These are phyloP conservation scores for Caenorhabditis brenneri DNA, from an alignment of 1,140 invertebrate species.

Conservation along the genomic window DNA sequence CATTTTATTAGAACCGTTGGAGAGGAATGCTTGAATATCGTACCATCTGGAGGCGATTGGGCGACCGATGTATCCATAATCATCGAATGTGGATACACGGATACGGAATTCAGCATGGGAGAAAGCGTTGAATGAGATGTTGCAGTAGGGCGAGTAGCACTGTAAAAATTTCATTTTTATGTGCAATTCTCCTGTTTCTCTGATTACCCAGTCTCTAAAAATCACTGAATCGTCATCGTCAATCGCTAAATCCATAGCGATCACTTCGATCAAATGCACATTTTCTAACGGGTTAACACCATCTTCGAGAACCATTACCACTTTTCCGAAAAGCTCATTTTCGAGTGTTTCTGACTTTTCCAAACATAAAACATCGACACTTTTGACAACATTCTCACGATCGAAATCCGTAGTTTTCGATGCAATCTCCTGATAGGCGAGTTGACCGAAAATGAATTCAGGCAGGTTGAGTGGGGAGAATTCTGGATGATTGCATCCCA, in stretches of 20 bases:
- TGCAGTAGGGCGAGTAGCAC: neutral
- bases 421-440: neutral
- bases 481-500: neutral
- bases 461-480: neutral
- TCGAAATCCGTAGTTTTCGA: neutral
- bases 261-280: neutral
- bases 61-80: neutral
- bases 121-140: neutral
- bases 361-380: neutral
- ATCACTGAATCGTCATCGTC: neutral
- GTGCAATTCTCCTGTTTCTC: neutral
- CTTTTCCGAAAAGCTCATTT: neutral
- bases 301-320: neutral
- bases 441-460: neutral
- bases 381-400: neutral
- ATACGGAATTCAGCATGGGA: neutral
- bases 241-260: neutral
- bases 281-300: neutral
- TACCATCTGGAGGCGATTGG: neutral
- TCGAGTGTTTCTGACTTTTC: neutral
- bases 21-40: neutral
- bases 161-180: neutral
- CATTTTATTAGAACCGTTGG: neutral
- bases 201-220: neutral
- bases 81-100: neutral